These are phyloP conservation scores for Syngnathoides biaculeatus DNA, from an alignment of 2,113 vertebrate genomes.

Conservation along the genomic window DNA sequence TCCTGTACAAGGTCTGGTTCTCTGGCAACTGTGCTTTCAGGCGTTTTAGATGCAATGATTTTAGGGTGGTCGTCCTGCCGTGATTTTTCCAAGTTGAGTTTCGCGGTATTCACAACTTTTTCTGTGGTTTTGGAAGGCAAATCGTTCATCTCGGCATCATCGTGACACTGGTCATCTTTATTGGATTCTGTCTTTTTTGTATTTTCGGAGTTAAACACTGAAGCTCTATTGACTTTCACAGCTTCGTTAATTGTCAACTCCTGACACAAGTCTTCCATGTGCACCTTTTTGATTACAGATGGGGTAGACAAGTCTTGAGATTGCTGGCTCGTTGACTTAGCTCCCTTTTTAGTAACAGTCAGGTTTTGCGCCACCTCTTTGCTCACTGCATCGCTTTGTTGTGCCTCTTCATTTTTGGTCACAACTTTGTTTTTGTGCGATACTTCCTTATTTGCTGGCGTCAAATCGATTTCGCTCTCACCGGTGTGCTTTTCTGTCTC, in stretches of 20 bases:
- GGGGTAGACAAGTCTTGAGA: neutral
- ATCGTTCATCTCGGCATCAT: neutral
- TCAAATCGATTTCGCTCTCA: neutral
- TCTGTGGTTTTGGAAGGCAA: too few relatives aligned
- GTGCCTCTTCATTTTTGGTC: conserved; percentile 2
- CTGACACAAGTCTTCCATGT: neutral
- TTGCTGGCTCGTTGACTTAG: conserved; percentile 7
- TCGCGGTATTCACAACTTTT: neutral
- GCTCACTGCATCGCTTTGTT: neutral
- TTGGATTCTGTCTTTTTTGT: neutral
- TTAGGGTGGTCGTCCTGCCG: neutral
- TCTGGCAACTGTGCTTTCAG: neutral
- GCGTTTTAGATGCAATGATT: neutral
- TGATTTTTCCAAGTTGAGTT: neutral
- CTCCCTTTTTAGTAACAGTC: conserved; percentile 11
- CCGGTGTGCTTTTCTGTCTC: neutral
- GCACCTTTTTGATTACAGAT: conserved; percentile 1
- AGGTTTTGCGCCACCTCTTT: neutral
- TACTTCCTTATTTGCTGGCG: conserved; percentile 12
- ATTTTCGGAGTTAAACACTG: neutral
- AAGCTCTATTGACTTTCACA: neutral
- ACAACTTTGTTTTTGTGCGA: conserved; percentile 3
- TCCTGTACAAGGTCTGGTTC: neutral
- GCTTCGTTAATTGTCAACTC: neutral
- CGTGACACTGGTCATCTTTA: neutral